phyloP scores from a whole-genome alignment of 2,113 vertebrate genomes.

The Anthoscopus minutus region DNA sequence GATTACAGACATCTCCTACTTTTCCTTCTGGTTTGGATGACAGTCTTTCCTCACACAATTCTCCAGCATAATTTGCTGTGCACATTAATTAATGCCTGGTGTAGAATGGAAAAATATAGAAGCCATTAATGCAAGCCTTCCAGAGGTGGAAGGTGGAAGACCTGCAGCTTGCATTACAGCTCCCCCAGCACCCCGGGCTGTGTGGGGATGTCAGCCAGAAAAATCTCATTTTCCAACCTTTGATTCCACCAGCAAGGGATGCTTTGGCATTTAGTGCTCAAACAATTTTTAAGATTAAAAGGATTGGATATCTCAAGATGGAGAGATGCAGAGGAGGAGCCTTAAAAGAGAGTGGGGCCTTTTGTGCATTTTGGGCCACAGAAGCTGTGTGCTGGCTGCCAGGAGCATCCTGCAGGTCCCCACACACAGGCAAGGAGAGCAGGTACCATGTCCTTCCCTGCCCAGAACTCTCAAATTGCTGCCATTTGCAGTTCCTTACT shows the following conservation, averaged over 20 bases:
- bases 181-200: not conserved
- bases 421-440: not conserved
- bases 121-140: not conserved
- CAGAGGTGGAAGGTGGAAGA: not conserved
- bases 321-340: not conserved
- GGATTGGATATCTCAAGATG: not conserved
- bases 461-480: not conserved
- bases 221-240: not conserved
- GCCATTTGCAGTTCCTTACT: not conserved
- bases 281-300: not conserved
- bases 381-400: not conserved
- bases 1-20: not conserved
- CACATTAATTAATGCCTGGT: not conserved
- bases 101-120: not conserved
- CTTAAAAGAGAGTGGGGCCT: not conserved
- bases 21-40: not conserved
- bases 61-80: not conserved
- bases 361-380: not conserved
- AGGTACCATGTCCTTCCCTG: not conserved
- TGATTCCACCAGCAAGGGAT: not conserved
- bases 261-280: not conserved
- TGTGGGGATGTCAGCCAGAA: fast-evolving
- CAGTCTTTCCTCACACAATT: not conserved
- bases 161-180: not conserved
- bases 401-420: not conserved